Evolutionary conservation across 2,797 vertebrate genomes (phyloP), one percentile per base, ranked within the genome.

Genomic region (Ambastaia sidthimunki): DNA sequence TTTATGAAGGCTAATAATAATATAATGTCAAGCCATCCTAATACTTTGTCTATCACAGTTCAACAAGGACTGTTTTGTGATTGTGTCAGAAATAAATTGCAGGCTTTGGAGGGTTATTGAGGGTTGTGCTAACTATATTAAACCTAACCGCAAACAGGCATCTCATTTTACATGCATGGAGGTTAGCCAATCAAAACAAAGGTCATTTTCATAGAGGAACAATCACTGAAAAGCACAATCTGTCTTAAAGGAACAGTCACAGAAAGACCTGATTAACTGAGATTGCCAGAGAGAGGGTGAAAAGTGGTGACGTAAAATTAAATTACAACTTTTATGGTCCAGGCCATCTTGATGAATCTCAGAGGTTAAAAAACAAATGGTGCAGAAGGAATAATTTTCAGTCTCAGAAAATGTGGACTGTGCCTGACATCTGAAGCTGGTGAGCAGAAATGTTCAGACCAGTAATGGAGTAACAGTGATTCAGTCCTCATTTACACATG

Each of bases 401-500:
- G 4, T 12, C 57, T 25, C 5, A 50, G 13, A 25, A 13, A 34
- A 63, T 18, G 7, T 34, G 60, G 60, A 63, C 9, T 34, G 7
- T 63, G 11, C 9, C 60, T 37, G 60, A 63, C 28, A n/a, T 63
- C 10, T 63, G 31, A 21, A 11, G n/a, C 54, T 57, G n/a, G n/a
- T 57, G 54, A 57, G 19, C 54, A 57, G 54, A 57, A 57, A 18
- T 23, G 54, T 23, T 57, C 10, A 57, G 19, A 63, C 34, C 60
- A 63, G 60, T 18, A 63, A 63, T 63, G 16, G 1, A 12, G 4
- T 1, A 37, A 7, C 7, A 37, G 59, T 31, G 59, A 62, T 60
- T 60, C 57, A 59, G 54, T 55, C n/a, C 55, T 59, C 55, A 59
- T 60, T 60, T 60, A 28, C 57, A 15, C 59, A 62, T 31, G 13